Evolutionary conservation across 2,888 invertebrate genomes (phyloP), one percentile per base, ranked within the genome.

Genomic region (Aleiodes alternator): DNA sequence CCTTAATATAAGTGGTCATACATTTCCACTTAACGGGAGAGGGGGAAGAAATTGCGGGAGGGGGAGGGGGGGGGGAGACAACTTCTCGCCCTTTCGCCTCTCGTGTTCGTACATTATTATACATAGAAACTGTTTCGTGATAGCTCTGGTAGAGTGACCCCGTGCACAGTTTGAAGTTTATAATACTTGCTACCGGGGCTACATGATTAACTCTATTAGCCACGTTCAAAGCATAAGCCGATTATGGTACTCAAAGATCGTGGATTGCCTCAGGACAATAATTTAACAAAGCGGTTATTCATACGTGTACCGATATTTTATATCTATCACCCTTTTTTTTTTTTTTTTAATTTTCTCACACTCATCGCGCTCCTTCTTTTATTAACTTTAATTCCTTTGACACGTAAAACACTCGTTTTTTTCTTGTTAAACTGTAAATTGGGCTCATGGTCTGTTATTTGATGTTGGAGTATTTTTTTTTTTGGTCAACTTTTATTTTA

Each of bases 201-300:
- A 38, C 64, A 64, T 64, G 64, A 64, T 64, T 64, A 64, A 64
- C 64, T 64, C 64, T 48, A 64, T 64, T 64, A 64, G 34, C 64
- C 9, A 48, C 48, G 43, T 34, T 48, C 64, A 64, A 64, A 64
- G 64, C 16, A 23, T 23, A 64, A 64, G 64, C 64, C 48, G 48
- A 48, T 64, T 64, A 64, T 48, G 48, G 48, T 34, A 64, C 64
- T 16, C 16, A 64, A 64, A 48, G 64, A 64, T 61, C 61, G 61
- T 14, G 12, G 14, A 61, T 64, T 34, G 64, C 64, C 64, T 43
- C 43, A 48, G 48, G 64, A 64, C 64, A 48, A 48, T 64, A 16
- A 64, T 64, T 23, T 4, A n/a, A 64, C 64, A 61, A 61, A 61
- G 61, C 61, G 34, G 11, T 38, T 61, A 38, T 38, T 14, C 38